These are phyloP conservation scores for Meiosimyza decipiens DNA, from an alignment of 2,888 invertebrate genomes.

Conservation along the genomic window DNA sequence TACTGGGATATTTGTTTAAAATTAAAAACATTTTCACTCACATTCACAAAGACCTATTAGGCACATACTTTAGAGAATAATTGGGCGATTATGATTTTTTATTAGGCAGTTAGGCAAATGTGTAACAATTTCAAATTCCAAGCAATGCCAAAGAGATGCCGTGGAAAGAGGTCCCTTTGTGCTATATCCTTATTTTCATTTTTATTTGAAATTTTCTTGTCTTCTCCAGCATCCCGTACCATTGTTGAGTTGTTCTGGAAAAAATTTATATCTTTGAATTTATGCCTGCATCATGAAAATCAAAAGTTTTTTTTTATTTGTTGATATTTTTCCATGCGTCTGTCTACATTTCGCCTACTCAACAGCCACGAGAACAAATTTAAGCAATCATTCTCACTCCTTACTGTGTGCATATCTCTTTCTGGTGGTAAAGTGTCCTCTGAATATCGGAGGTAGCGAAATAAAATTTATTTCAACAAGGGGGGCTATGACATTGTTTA, in stretches of 20 bases:
- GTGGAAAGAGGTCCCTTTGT: neutral
- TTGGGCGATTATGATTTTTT: conserved; percentile 49
- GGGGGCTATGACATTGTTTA: conserved; percentile 7
- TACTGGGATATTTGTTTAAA: neutral
- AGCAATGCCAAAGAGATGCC: neutral
- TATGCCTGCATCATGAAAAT: too few relatives aligned
- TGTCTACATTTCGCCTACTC: too few relatives aligned
- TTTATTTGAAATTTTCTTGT: neutral
- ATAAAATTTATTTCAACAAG: conserved; percentile 23
- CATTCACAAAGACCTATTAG: conserved; percentile 18
- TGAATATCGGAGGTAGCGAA: neutral
- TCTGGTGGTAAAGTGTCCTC: conserved; percentile 11
- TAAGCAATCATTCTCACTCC: neutral
- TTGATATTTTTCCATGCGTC: too few relatives aligned
- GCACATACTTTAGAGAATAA: conserved; percentile 45
- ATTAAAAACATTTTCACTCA: conserved; percentile 24
- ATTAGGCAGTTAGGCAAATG: conserved; percentile 45
- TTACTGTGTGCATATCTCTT: neutral
- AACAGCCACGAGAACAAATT: too few relatives aligned
- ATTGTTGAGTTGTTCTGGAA: too few relatives aligned
- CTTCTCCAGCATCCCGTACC: neutral
- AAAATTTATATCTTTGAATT: too few relatives aligned
- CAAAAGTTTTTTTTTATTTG: too few relatives aligned
- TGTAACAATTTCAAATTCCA: conserved; percentile 41
- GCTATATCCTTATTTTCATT: neutral